Evolutionary conservation across 2,888 invertebrate genomes (phyloP).

Genomic region (Chironomus tentans): DNA sequence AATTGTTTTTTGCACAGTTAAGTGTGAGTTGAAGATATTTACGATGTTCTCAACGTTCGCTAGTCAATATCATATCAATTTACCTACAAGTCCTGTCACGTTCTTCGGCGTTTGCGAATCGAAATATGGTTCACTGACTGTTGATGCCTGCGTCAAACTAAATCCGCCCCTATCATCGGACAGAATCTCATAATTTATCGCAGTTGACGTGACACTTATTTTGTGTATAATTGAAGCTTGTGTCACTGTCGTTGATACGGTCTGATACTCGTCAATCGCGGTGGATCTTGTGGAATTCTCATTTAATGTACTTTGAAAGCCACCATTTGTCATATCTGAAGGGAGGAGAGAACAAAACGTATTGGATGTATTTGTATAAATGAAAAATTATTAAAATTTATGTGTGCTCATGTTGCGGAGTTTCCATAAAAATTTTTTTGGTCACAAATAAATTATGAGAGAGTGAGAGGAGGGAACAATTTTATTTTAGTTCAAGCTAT

Average conservation of each 20-base stretch:
- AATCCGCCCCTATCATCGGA: constrained; percentile 29
- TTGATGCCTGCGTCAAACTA: constrained; percentile 24
- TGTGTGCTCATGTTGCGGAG: too few species aligned
- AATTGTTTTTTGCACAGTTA: too few species aligned
- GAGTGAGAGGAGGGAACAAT: too few species aligned
- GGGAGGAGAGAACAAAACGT: not conserved
- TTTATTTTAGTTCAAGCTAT: too few species aligned
- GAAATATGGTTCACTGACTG: constrained; percentile 53
- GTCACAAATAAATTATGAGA: too few species aligned
- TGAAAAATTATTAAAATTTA: too few species aligned
- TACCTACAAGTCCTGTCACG: constrained; percentile 71
- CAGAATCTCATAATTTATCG: constrained; percentile 16
- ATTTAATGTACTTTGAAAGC: not conserved
- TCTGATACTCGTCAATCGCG: not conserved
- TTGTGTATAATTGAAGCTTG: not conserved
- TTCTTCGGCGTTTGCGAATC: constrained; percentile 66
- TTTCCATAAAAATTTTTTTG: too few species aligned
- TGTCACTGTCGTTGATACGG: not conserved
- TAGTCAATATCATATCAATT: constrained; percentile 33
- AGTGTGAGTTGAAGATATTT: too few species aligned
- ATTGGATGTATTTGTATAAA: not conserved
- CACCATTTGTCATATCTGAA: not conserved
- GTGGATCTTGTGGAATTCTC: not conserved
- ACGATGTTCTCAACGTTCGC: too few species aligned
- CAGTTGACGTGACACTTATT: not conserved